Conservation (phyloP, 2,113 vertebrate genomes). For the Megaceryle torquata region DNA sequence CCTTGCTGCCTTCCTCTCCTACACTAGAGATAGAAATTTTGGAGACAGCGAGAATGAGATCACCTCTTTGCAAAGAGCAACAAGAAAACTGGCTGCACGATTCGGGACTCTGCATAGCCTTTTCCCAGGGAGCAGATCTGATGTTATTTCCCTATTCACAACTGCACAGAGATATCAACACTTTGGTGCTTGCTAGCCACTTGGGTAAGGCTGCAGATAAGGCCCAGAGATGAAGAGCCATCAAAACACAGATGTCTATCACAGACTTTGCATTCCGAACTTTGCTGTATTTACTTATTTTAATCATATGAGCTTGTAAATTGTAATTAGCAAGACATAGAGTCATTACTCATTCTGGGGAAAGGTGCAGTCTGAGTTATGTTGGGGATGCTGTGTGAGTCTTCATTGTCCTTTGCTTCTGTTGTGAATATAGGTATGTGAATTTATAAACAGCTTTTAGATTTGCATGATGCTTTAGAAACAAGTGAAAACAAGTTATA, state of each 20-base stretch:
- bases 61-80: conserved; percentile 35
- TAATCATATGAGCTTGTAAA: background rate
- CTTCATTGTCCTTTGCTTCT: background rate
- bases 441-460: background rate
- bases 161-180: conserved; percentile 39
- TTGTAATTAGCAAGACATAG: background rate
- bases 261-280: conserved; percentile 25
- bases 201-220: conserved; percentile 62
- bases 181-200: conserved; percentile 20
- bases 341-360: background rate
- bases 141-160: conserved; percentile 17
- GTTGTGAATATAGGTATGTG: background rate
- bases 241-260: background rate
- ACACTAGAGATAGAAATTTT: conserved; percentile 52
- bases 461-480: rapidly evolving
- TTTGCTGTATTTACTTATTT: conserved; percentile 31
- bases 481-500: background rate
- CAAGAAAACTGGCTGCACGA: conserved; percentile 3
- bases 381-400: background rate
- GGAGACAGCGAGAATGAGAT: conserved; percentile 63
- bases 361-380: background rate
- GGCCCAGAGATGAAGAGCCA: conserved; percentile 33
- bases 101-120: background rate
- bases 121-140: conserved; percentile 27
- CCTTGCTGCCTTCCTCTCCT: conserved; percentile 33